A percentile compares a stretch with the other conserved stretches of the same genome.
These are phyloP conservation scores for Meghimatium bilineatum DNA, from an alignment of 2,888 invertebrate genomes.

Conservation along the genomic window DNA sequence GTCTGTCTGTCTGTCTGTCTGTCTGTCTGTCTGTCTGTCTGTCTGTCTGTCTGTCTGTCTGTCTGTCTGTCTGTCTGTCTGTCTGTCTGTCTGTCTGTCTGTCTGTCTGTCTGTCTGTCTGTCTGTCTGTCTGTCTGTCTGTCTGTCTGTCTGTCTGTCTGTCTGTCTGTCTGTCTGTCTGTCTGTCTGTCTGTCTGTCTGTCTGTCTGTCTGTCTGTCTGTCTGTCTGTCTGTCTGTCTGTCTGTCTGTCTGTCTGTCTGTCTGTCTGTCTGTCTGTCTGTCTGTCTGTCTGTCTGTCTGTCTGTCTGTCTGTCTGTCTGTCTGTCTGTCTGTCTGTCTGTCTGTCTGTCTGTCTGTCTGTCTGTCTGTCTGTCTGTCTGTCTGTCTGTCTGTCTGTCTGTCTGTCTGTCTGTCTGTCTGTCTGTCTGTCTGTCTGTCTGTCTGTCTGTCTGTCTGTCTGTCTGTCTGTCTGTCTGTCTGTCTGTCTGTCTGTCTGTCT, in stretches of 20 bases:
- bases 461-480: not conserved
- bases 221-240: not conserved
- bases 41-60: conserved; percentile 40
- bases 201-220: not conserved
- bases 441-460: not conserved
- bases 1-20: not conserved
- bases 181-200: not conserved
- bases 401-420: not conserved
- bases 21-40: conserved; percentile 15
- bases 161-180: conserved; percentile 36
- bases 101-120: not conserved
- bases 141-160: conserved; percentile 45
- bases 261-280: not conserved
- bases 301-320: not conserved
- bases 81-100: not conserved
- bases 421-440: not conserved
- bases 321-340: not conserved
- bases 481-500: not conserved
- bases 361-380: not conserved
- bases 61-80: conserved; percentile 24
- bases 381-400: not conserved
- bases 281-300: not conserved
- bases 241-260: not conserved
- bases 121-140: conserved; percentile 39
- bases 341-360: not conserved